Percentiles rank a stretch among this genome's conserved stretches.
phyloP scores from a whole-genome alignment of 2,888 invertebrate species.

The Nysson spinosus region DNA sequence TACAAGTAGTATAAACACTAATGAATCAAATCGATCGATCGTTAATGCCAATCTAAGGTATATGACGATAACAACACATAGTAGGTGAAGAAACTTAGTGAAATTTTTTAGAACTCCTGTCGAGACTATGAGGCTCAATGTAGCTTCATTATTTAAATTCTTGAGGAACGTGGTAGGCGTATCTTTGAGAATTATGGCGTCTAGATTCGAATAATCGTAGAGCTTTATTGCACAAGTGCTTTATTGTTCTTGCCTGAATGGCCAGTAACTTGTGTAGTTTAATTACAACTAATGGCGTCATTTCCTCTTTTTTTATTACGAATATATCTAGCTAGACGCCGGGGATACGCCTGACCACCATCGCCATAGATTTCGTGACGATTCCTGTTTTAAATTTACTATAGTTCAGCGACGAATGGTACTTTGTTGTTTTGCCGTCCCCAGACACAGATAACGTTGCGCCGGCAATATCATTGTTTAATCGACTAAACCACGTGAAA shows the following conservation, averaged over 20 bases:
- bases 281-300: conserved; percentile 32
- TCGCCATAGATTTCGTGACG: conserved; percentile 50
- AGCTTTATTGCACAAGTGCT: conserved; percentile 55
- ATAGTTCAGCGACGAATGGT: conserved; percentile 74
- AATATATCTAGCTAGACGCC: conserved; percentile 44
- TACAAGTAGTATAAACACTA: conserved; percentile 69
- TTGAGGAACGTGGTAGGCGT: conserved; percentile 44
- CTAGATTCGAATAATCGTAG: conserved; percentile 40
- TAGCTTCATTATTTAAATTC: conserved; percentile 70
- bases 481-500: conserved; percentile 47
- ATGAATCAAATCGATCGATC: conserved; percentile 69
- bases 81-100: conserved; percentile 72
- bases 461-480: conserved; percentile 54
- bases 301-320: conserved; percentile 14
- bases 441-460: conserved; percentile 65
- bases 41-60: conserved; percentile 64
- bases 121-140: conserved; percentile 70
- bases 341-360: conserved; percentile 54
- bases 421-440: conserved; percentile 76
- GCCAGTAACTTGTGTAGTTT: conserved; percentile 55
- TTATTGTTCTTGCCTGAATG: conserved; percentile 46
- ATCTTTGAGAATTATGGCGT: conserved; percentile 47
- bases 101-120: conserved; percentile 72
- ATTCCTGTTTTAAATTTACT: conserved; percentile 60
- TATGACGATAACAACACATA: conserved; percentile 63